Evolutionary conservation across 2,797 vertebrate species (phyloP).

Genomic region (Micrastur ruficollis): DNA sequence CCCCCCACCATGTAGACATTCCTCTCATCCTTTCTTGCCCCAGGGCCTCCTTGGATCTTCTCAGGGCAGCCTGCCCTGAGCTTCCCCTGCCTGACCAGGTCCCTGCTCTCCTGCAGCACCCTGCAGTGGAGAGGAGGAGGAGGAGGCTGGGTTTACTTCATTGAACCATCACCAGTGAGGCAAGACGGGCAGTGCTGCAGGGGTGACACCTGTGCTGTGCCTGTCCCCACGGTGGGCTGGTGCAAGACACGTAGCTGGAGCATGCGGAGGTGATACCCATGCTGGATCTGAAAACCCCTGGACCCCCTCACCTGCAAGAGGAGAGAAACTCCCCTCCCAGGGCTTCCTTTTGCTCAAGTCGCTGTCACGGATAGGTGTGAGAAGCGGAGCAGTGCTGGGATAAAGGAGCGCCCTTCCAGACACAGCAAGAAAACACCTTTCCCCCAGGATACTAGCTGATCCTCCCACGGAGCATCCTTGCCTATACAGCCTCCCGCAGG

Average conservation of each 20-base stretch:
- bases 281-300: neutral
- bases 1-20: fast-evolving
- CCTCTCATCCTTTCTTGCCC: neutral
- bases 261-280: fast-evolving
- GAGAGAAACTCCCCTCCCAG: neutral
- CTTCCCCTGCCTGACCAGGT: neutral
- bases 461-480: neutral
- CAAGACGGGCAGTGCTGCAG: neutral
- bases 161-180: neutral
- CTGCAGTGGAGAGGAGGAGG: conserved; percentile 5
- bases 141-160: neutral
- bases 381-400: neutral
- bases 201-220: neutral
- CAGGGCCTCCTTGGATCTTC: neutral
- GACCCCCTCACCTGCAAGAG: neutral
- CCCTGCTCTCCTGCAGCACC: neutral
- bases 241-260: neutral
- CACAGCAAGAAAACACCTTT: neutral
- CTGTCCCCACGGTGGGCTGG: neutral
- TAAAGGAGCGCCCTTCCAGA: neutral
- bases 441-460: neutral
- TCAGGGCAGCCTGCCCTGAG: neutral
- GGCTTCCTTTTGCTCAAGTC: fast-evolving
- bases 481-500: neutral
- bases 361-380: neutral